A percentile compares a stretch with the other conserved stretches of the same genome.
Conservation (phyloP, 2,797 vertebrate genomes). For the Anguilla anguilla region DNA sequence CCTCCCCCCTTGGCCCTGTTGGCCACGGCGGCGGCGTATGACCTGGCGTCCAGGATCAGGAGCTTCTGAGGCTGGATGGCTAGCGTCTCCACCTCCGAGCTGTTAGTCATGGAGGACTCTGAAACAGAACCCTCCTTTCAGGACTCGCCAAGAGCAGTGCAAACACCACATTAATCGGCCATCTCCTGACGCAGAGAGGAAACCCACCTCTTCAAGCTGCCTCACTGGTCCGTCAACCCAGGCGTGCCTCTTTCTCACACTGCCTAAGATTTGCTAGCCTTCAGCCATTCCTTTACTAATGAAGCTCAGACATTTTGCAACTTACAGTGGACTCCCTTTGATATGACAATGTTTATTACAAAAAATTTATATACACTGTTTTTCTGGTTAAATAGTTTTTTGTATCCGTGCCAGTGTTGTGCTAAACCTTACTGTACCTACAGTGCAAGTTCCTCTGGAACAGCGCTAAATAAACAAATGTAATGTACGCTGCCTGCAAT, state of each 20-base stretch:
- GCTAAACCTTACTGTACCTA: not conserved
- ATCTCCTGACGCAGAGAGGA: not conserved
- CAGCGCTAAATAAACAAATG: too few species aligned
- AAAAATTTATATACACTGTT: not conserved
- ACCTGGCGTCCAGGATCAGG: slow-evolving; percentile 90
- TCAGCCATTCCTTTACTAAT: not conserved
- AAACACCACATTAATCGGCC: not conserved
- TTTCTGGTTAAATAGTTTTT: not conserved
- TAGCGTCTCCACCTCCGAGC: slow-evolving; percentile 85
- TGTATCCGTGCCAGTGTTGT: not conserved
- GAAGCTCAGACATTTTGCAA: not conserved
- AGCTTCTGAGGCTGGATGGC: slow-evolving; percentile 89
- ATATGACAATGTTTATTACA: not conserved
- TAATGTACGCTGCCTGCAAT: not conserved
- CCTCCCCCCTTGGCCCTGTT: slow-evolving; percentile 97
- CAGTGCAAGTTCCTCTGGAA: too few species aligned
- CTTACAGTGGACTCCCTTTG: not conserved
- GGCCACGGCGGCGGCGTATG: slow-evolving; percentile 94
- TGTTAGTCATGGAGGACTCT: slow-evolving; percentile 91
- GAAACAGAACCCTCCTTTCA: slow-evolving; percentile 32
- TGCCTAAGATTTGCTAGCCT: not conserved
- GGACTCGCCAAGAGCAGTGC: not conserved
- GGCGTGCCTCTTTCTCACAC: not conserved
- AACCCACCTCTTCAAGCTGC: not conserved
- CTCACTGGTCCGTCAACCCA: not conserved